A percentile compares a stretch with the other conserved stretches of the same genome.
Conservation (phyloP, 2,888 invertebrate genomes). For the Aleiodes alternator region DNA sequence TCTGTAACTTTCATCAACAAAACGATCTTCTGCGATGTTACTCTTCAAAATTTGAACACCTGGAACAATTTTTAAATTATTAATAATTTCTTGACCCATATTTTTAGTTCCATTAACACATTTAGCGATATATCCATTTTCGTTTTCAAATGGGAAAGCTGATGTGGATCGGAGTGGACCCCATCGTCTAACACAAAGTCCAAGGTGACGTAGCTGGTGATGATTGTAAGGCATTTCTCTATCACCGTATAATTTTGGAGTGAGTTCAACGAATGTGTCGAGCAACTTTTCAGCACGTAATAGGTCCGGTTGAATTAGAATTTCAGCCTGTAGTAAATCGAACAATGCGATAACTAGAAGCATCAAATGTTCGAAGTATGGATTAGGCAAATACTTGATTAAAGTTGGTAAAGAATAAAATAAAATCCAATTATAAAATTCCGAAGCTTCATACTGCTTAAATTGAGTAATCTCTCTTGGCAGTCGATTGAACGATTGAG, state of each 20-base stretch:
- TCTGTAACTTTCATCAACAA: conserved; percentile 27
- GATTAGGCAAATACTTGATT: conserved; percentile 45
- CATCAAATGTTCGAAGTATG: conserved; percentile 56
- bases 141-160: conserved; percentile 57
- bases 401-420: conserved; percentile 55
- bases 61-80: conserved; percentile 51
- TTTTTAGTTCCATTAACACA: conserved; percentile 52
- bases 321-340: too few species aligned
- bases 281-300: too few species aligned
- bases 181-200: conserved; percentile 54
- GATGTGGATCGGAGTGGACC: conserved; percentile 55
- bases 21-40: conserved; percentile 28
- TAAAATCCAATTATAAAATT: conserved; percentile 52
- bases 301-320: too few species aligned
- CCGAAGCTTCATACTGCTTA: conserved; percentile 55
- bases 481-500: conserved; percentile 51
- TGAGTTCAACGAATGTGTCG: conserved; percentile 52
- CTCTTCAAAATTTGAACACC: conserved; percentile 49
- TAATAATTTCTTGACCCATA: conserved; percentile 49
- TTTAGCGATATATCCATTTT: conserved; percentile 53
- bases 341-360: conserved; percentile 48
- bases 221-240: conserved; percentile 53
- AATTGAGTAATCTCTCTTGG: conserved; percentile 44
- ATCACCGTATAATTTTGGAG: conserved; percentile 46
- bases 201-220: conserved; percentile 56